Evolutionary conservation across 92 coral and sea anemone species (phyloP).

Genomic region (Plumapathes pennacea): DNA sequence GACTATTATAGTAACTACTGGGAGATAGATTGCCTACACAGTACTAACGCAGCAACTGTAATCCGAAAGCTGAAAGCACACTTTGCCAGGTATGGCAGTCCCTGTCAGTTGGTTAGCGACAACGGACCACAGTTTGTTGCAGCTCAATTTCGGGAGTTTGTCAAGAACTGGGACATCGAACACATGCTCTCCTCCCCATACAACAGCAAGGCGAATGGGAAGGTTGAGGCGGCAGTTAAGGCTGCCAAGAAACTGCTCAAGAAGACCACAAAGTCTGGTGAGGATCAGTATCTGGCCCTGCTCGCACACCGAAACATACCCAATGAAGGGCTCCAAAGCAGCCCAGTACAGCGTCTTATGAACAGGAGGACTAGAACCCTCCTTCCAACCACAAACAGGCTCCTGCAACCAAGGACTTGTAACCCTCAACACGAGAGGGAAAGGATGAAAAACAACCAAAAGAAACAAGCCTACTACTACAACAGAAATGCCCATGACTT

Average conservation of each 20-base stretch:
- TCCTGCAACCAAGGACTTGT: no score
- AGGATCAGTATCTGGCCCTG: no score
- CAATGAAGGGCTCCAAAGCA: no score
- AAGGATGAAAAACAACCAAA: no score
- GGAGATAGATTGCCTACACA: slow-evolving; percentile 9
- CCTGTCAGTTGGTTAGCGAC: not conserved
- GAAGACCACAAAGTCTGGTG: not conserved
- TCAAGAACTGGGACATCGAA: not conserved
- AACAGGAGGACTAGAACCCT: not conserved
- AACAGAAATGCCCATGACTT: not conserved
- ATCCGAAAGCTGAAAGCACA: no score
- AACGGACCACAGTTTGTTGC: not conserved
- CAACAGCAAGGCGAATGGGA: no score
- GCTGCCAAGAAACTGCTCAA: not conserved
- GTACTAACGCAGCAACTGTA: slow-evolving; percentile 2
- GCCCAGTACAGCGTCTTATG: not conserved
- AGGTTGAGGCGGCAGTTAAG: no score
- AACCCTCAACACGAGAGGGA: no score
- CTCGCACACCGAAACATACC: no score
- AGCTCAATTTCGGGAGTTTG: not conserved
- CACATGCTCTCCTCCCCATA: no score
- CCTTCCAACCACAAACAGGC: not conserved
- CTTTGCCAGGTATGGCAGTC: no score
- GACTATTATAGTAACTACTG: slow-evolving; percentile 1
- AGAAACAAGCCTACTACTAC: not conserved